Evolutionary conservation across 2,888 invertebrate genomes (phyloP).

Genomic region (Caradrina clavipalpis): DNA sequence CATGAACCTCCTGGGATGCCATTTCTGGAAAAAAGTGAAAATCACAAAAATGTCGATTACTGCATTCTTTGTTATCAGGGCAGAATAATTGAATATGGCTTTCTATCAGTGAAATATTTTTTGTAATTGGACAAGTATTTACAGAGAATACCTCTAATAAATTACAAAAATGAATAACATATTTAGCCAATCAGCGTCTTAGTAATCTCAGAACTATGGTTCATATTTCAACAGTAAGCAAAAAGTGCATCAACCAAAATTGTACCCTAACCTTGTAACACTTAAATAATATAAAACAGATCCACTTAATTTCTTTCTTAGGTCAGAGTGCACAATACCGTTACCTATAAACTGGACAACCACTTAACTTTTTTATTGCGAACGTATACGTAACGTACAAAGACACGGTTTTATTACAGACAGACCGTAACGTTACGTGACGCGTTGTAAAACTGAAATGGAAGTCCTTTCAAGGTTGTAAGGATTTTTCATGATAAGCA

Average conservation of each 20-base stretch:
- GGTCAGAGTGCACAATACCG: conserved; percentile 48
- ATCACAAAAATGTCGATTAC: no score
- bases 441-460: conserved; percentile 57
- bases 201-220: background rate
- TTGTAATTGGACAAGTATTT: no score
- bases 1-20: no score
- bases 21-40: no score
- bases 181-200: background rate
- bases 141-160: no score
- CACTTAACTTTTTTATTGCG: conserved; percentile 63
- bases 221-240: background rate
- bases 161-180: no score
- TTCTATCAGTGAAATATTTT: no score
- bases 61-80: no score
- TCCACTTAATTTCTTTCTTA: conserved; percentile 42
- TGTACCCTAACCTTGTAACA: background rate
- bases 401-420: conserved; percentile 62
- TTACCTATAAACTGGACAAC: conserved; percentile 62
- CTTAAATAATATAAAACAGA: conserved; percentile 21
- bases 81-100: no score
- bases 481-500: conserved; percentile 32
- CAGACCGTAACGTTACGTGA: conserved; percentile 48
- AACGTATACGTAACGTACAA: conserved; percentile 45
- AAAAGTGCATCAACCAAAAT: background rate
- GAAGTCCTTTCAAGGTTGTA: conserved; percentile 32